Evolutionary conservation across 1,140 invertebrate genomes (phyloP).

Genomic region (Pomacea maculata): DNA sequence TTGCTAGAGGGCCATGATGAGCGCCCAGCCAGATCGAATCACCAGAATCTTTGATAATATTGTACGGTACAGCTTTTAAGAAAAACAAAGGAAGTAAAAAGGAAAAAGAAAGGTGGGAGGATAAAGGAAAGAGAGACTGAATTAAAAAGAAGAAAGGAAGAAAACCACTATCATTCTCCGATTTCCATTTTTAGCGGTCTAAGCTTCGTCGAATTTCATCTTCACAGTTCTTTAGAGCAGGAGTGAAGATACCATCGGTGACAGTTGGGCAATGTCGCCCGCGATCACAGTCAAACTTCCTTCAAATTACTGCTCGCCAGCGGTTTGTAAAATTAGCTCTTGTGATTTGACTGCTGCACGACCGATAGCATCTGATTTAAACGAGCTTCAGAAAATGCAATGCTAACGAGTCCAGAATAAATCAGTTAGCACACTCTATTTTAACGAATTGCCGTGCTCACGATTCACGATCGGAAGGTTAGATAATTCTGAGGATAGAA

Average conservation of each 20-base stretch:
- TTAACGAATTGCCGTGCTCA: too few species aligned
- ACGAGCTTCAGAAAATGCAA: background rate
- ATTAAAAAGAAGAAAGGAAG: background rate
- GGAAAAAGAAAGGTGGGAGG: background rate
- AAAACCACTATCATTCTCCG: background rate
- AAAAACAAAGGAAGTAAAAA: background rate
- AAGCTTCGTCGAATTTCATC: too few species aligned
- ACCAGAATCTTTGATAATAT: too few species aligned
- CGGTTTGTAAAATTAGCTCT: conserved; percentile 5
- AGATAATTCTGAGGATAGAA: too few species aligned
- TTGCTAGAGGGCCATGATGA: background rate
- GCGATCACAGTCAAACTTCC: background rate
- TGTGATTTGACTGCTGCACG: conserved; percentile 1
- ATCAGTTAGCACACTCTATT: conserved; percentile 18
- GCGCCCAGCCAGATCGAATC: too few species aligned
- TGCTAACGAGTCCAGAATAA: conserved; percentile 17
- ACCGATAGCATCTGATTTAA: conserved; percentile 10
- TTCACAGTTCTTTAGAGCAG: too few species aligned
- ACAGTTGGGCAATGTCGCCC: background rate
- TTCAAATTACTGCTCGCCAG: background rate
- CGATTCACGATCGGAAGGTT: too few species aligned
- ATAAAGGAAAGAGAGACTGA: background rate
- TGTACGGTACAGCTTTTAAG: too few species aligned
- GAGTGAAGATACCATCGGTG: background rate
- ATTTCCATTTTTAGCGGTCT: too few species aligned